These are phyloP conservation scores for Simalia tracyae DNA, from an alignment of 2,797 vertebrate species.

Conservation along the genomic window DNA sequence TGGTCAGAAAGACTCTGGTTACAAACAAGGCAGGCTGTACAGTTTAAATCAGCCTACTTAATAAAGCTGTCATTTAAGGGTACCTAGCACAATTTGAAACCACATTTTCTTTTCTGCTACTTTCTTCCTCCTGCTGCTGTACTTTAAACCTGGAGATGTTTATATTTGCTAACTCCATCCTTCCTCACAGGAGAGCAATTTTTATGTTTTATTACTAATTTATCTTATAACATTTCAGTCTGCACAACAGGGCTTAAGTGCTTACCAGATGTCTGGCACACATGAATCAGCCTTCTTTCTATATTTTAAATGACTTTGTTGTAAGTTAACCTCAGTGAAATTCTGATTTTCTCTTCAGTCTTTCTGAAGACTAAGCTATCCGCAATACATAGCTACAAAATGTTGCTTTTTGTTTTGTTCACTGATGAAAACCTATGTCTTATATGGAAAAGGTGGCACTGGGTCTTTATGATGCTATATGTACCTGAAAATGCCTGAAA, in stretches of 20 bases:
- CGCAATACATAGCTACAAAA: slow-evolving; percentile 4
- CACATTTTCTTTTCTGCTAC: not conserved
- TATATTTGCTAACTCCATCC: slow-evolving; percentile 23
- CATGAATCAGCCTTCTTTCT: slow-evolving; percentile 36
- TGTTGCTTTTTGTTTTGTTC: not conserved
- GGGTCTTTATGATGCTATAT: not conserved
- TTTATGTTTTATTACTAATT: slow-evolving; percentile 40
- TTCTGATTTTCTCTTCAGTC: not conserved
- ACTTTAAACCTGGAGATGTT: slow-evolving; percentile 25
- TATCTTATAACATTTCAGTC: slow-evolving; percentile 38
- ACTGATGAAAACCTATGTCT: not conserved
- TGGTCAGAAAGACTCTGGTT: not conserved
- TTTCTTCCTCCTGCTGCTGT: slow-evolving; percentile 19
- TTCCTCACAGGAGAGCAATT: slow-evolving; percentile 18
- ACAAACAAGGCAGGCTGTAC: slow-evolving; percentile 5
- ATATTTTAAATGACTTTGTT: slow-evolving; percentile 33
- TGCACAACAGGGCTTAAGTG: slow-evolving; percentile 26
- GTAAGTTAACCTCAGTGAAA: not conserved
- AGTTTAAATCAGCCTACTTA: slow-evolving; percentile 35
- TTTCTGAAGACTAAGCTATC: slow-evolving; percentile 15
- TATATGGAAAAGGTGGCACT: not conserved
- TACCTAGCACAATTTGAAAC: slow-evolving; percentile 31
- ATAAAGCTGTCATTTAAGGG: slow-evolving; percentile 37
- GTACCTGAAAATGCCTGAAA: not conserved
- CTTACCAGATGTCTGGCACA: slow-evolving; percentile 32